Base-by-base conservation (phyloP, 1,140 invertebrate genomes). In the Macrobrachium nipponense region DNA sequence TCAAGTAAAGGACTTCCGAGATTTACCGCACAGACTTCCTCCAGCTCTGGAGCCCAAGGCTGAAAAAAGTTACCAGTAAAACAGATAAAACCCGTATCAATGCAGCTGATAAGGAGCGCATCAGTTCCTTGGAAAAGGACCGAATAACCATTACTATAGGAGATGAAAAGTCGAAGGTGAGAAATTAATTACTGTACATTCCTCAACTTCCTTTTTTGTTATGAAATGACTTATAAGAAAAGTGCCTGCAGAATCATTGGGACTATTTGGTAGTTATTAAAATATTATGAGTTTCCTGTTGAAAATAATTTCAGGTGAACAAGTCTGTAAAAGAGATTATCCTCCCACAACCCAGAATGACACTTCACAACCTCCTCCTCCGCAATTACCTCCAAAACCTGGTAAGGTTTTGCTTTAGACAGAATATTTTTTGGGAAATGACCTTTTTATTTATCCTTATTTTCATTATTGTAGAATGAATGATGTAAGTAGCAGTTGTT, bases 381-480 rank as follows among this genome's bases (percentile, higher is more conserved):
- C 92, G 7, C 89, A 91, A 73, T 87, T 93, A 36, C 92, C 92
- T 61, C 92, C 92, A 64, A 93, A 93, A 90, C 92, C 92, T 89
- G 91, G 91, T 92, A 89, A 87, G 80, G 23, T n/a, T 76, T 76
- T 76, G 43, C 18, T 36, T 0, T 2, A 20, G 51, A 20, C 20
- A 43, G 0, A 27, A 20, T 20, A 68, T n/a, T 51, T 10, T 23
- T n/a, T 14, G 44, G 6, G 14, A 36, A 81, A n/a, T n/a, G 11
- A 1, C 43, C 2, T 11, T 36, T 23, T 81, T n/a, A 4, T 18
- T 8, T 20, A 12, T 12, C 59, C 14, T 23, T 59, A 10, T 51
- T 51, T 51, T 51, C 7, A 12, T 51, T 51, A 51, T 51, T 51
- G 51, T 51, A 51, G 51, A 51, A 51, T 51, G 51, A 51, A 12